phyloP scores from a whole-genome alignment of 2,888 invertebrate genomes.

The Emesis furor region DNA sequence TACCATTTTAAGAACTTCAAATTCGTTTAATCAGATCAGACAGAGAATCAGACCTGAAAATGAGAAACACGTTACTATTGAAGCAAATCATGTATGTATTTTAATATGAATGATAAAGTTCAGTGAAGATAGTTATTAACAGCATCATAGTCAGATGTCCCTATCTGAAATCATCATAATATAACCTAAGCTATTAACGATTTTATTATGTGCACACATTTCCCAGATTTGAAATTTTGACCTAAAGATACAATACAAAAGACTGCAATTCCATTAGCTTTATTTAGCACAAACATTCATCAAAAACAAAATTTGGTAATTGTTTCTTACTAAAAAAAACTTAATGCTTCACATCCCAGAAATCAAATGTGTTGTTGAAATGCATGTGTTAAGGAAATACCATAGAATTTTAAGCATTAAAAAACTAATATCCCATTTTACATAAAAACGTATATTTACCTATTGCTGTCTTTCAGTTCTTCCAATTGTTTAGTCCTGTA shows the following conservation, averaged over 20 bases:
- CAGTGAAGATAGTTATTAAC: constrained; percentile 86
- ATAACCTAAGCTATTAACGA: background rate
- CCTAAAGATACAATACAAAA: no score
- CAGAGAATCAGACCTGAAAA: background rate
- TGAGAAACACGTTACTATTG: background rate
- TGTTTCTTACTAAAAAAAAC: no score
- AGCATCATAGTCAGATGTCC: constrained; percentile 88
- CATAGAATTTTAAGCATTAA: no score
- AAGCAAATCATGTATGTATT: background rate
- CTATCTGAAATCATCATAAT: constrained; percentile 86
- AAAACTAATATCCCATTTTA: background rate
- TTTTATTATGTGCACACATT: no score
- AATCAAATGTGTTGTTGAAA: no score
- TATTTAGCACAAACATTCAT: no score
- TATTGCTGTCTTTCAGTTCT: background rate
- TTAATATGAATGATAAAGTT: constrained; percentile 47
- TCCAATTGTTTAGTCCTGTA: background rate
- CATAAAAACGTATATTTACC: background rate
- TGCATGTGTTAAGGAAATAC: no score
- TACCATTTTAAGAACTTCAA: background rate
- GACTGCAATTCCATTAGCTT: no score
- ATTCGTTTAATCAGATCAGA: background rate
- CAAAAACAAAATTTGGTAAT: no score
- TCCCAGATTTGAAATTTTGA: no score
- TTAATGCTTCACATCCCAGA: no score